Percentiles rank a stretch among this genome's conserved stretches.
These are phyloP conservation scores for Cathartes aura DNA, from an alignment of 2,113 vertebrate genomes.

Conservation along the genomic window DNA sequence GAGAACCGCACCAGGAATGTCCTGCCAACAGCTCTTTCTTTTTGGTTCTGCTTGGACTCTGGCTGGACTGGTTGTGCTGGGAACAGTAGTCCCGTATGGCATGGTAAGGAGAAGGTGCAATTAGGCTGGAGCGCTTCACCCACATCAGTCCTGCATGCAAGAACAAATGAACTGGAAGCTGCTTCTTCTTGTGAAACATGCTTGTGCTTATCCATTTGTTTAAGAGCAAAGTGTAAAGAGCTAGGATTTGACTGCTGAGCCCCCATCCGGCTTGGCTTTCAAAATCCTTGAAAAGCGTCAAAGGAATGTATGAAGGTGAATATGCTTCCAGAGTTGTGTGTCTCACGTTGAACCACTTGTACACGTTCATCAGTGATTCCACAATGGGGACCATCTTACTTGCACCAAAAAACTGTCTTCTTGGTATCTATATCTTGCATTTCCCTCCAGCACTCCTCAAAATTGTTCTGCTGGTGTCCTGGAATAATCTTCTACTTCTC, in stretches of 20 bases:
- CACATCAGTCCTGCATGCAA: neutral
- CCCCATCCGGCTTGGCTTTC: neutral
- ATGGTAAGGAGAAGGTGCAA: neutral
- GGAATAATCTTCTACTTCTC: neutral
- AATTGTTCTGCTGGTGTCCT: neutral
- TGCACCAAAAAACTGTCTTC: neutral
- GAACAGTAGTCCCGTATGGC: neutral
- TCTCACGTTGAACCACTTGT: neutral
- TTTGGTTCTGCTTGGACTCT: neutral
- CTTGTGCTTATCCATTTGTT: neutral
- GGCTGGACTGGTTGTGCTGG: neutral
- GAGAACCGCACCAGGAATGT: neutral
- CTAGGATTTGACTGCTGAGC: neutral
- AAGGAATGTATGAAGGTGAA: neutral
- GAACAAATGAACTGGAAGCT: neutral
- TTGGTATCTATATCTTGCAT: neutral
- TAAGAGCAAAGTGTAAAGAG: neutral
- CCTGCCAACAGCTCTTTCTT: neutral
- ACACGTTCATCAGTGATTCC: neutral
- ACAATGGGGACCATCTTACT: neutral
- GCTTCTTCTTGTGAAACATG: rapidly evolving
- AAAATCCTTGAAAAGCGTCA: neutral
- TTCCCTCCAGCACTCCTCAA: neutral
- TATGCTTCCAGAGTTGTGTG: neutral
- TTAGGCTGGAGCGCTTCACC: neutral